Evolutionary conservation across 2,888 invertebrate species (phyloP), one percentile per base, ranked within the genome.

Genomic region (Lomographa bimaculata): DNA sequence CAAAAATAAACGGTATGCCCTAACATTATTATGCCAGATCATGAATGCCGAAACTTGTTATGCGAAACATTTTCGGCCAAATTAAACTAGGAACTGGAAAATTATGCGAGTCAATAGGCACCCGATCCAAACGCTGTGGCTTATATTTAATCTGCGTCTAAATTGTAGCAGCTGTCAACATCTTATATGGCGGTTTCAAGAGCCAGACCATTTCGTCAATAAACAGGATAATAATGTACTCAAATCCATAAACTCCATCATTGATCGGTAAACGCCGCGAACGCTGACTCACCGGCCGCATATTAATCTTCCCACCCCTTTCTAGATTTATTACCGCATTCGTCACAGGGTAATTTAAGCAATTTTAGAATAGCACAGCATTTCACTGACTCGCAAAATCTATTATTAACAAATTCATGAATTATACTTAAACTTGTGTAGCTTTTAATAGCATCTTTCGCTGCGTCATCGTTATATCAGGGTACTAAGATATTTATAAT

Each of bases 301-400:
- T 66, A 83, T 85, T 73, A 80, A 80, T 80, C 77, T 71, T 61
- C 45, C 48, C 50, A 59, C 64, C 69, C 80, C 68, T 65, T 65
- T 57, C 47, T 56, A 57, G 63, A 66, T 71, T 72, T 66, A 68
- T 71, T 68, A 57, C 63, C 46, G 52, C 59, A 74, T 74, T 78
- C 73, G 81, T 70, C 71, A 75, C 75, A 66, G 64, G 57, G 61
- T 74, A 71, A 73, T 71, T 69, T 50, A 58, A 62, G 59, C 63
- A 63, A 64, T 68, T 68, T 60, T 53, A 64, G 54, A 63, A 69
- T 64, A 57, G 53, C 60, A 57, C 60, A 58, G 57, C 41, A n/a
- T 10, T 63, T 57, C 54, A 51, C 50, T 50, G 57, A 60, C 55
- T 53, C 50, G 58, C 56, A 52, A 62, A 60, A 64, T 50, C 67